Evolutionary conservation across 2,888 invertebrate genomes (phyloP).

Genomic region (Lochmaea crataegi): DNA sequence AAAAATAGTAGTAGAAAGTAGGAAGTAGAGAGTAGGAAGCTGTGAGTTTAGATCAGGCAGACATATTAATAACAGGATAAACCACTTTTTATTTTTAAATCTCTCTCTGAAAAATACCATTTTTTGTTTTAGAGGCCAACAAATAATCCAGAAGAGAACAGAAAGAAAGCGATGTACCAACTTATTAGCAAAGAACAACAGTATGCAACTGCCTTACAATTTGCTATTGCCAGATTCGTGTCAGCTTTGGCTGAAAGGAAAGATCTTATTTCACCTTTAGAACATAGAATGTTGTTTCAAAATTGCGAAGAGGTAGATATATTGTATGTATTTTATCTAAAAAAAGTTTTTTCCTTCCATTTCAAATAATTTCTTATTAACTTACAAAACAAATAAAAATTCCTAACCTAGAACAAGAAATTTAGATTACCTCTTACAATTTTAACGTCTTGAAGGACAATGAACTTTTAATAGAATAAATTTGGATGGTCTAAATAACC

Average conservation of each 20-base stretch:
- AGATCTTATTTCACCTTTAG: conserved; percentile 80
- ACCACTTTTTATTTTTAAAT: too few species aligned
- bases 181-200: conserved; percentile 82
- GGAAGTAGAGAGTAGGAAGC: too few species aligned
- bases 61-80: too few species aligned
- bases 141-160: conserved; percentile 69
- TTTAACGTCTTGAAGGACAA: too few species aligned
- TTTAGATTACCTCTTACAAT: too few species aligned
- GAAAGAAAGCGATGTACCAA: conserved; percentile 80
- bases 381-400: not conserved
- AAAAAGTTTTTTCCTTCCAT: not conserved
- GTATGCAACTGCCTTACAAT: conserved; percentile 81
- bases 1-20: too few species aligned
- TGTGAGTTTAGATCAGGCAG: too few species aligned
- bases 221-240: conserved; percentile 82
- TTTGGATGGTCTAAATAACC: too few species aligned
- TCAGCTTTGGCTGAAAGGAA: conserved; percentile 79
- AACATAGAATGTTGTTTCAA: conserved; percentile 85
- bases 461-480: too few species aligned
- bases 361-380: not conserved
- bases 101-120: too few species aligned
- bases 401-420: not conserved
- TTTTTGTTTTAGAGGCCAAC: conserved; percentile 57
- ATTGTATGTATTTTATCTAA: not conserved
- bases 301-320: conserved; percentile 81